Base-by-base conservation (phyloP, 2,113 vertebrate species). In the Macrotis lagotis region DNA sequence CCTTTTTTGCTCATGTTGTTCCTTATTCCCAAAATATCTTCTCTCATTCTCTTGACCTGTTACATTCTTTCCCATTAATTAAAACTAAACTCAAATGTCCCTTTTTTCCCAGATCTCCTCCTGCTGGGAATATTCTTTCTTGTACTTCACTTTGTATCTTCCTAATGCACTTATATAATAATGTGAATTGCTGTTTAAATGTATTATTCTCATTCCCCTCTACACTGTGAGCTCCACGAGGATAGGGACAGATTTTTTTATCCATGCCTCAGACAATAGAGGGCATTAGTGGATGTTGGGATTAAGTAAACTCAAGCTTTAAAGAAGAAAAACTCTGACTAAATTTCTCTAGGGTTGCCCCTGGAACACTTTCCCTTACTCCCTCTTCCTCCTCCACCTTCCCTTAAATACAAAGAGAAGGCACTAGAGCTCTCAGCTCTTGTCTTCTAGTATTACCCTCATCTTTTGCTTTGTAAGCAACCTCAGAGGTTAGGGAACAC, bases 401-500 rank as follows among this genome's bases (percentile, higher is more conserved):
- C 31, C 66, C 25, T n/a, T 22, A 74, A 74, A 2, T n/a, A n/a
- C n/a, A n/a, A n/a, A n/a, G n/a, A 74, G 48, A 31, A 50, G 48
- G 12, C 89, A 48, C 89, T 31, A 48, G 89, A 50, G 19, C 19
- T 49, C 28, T 48, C 22, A 25, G 59, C 14, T 0, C 22, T 8
- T 19, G 0, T n/a, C n/a, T n/a, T 44, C 8, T 25, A 25, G 0
- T 7, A 0, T 0, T 49, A n/a, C n/a, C n/a, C 97, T 96, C 92
- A 98, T 97, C 96, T 94, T 14, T 97, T 88, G 0, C 0, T 26
- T 0, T 28, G 90, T 96, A 98, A 51, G 59, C 6, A 1, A 0
- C 16, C 91, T 97, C 97, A 98, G n/a, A 50, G 90, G n/a, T 52
- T 90, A 7, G 91, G 89, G 48, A 22, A 10, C 89, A 97, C 97